Conservation (phyloP, 1,140 invertebrate species). For the Drosophila lowei region DNA sequence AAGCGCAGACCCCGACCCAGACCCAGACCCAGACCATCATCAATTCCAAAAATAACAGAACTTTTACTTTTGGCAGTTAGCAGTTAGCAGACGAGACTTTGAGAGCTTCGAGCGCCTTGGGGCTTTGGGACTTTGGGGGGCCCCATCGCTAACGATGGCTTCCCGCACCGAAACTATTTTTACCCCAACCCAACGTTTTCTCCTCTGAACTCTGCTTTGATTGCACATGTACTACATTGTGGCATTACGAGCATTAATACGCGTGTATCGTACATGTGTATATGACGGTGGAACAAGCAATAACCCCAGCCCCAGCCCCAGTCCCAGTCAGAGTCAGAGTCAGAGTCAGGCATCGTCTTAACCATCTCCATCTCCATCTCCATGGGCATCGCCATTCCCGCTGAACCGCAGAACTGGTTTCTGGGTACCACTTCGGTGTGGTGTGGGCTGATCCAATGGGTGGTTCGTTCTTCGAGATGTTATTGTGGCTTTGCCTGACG, state of each 20-base stretch:
- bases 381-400: constrained; percentile 30
- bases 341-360: constrained; percentile 16
- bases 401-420: constrained; percentile 58
- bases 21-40: constrained; percentile 19
- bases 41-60: constrained; percentile 65
- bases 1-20: constrained; percentile 9
- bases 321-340: background rate
- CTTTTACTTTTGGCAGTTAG: constrained; percentile 72
- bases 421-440: constrained; percentile 24
- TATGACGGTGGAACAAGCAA: constrained; percentile 69
- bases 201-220: constrained; percentile 56
- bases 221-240: constrained; percentile 53
- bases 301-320: constrained; percentile 43
- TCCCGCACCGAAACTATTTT: constrained; percentile 57
- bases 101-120: constrained; percentile 3
- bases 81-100: constrained; percentile 32
- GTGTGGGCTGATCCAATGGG: constrained; percentile 39
- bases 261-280: constrained; percentile 46
- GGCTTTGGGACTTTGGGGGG: too few relatives aligned
- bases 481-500: constrained; percentile 5
- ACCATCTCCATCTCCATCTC: constrained; percentile 18
- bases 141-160: constrained; percentile 20
- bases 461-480: constrained; percentile 32
- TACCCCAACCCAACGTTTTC: constrained; percentile 49
- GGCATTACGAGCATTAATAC: constrained; percentile 56